Percentiles rank a stretch among this genome's conserved stretches.
These are phyloP conservation scores for Protobothrops flavoviridis DNA, from an alignment of 2,113 vertebrate genomes.

Conservation along the genomic window DNA sequence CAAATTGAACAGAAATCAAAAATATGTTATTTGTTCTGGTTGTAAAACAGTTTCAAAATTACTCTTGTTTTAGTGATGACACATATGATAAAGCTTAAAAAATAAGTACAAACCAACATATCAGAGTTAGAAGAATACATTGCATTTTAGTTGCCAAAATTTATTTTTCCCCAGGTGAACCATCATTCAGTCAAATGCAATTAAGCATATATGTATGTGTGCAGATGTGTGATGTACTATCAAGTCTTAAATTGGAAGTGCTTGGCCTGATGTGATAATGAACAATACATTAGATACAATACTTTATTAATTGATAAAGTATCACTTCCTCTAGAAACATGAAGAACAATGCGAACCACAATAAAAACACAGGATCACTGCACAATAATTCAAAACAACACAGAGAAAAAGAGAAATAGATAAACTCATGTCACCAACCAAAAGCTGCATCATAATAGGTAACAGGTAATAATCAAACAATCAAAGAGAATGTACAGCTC, in stretches of 20 bases:
- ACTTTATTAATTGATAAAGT: not conserved
- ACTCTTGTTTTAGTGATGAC: constrained; percentile 41
- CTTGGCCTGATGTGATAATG: not conserved
- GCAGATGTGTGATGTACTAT: not conserved
- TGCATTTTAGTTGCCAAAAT: not conserved
- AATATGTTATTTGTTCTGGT: constrained; percentile 6
- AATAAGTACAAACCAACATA: not conserved
- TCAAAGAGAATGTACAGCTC: not conserved
- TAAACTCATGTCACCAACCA: not conserved
- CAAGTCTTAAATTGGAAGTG: not conserved
- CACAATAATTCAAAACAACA: not conserved
- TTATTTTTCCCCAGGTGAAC: not conserved
- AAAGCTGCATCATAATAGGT: not conserved
- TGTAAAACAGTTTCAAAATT: constrained; percentile 30
- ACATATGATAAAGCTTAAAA: not conserved
- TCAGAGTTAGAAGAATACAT: not conserved
- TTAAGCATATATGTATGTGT: not conserved
- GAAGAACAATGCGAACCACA: not conserved
- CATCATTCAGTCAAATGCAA: not conserved
- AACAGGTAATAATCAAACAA: not conserved
- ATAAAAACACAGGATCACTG: not conserved
- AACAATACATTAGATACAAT: not conserved
- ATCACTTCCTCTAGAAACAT: not conserved
- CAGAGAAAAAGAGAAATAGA: not conserved
- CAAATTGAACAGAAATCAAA: constrained; percentile 35